Conservation (phyloP, 2,113 vertebrate genomes). For the Gallinago paraguaiae region DNA sequence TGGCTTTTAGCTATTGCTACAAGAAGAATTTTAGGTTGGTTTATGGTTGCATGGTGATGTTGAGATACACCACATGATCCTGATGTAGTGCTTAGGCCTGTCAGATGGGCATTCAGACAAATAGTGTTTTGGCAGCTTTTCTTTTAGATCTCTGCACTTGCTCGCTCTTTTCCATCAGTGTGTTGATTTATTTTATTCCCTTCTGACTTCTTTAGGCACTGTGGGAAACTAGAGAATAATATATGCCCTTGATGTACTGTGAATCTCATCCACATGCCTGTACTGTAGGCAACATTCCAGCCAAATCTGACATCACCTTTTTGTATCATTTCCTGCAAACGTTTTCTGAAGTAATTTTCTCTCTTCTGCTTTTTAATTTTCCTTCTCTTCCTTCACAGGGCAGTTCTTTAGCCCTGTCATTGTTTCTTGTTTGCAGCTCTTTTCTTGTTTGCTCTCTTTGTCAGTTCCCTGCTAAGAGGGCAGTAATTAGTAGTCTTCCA, state of each 20-base stretch:
- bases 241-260: background rate
- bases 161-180: background rate
- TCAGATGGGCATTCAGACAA: accelerated
- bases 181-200: background rate
- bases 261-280: background rate
- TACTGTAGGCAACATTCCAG: background rate
- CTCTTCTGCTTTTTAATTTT: background rate
- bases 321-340: background rate
- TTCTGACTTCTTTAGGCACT: background rate
- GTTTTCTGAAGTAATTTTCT: background rate
- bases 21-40: background rate
- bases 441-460: background rate
- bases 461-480: background rate
- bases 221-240: background rate
- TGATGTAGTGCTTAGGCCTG: background rate
- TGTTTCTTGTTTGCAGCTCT: background rate
- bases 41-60: background rate
- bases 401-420: background rate
- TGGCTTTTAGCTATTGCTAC: background rate
- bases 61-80: background rate
- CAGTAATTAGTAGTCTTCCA: background rate
- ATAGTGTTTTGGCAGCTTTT: background rate
- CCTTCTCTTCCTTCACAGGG: background rate
- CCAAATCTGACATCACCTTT: background rate
- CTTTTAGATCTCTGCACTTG: background rate